Percentiles rank a stretch among this genome's conserved stretches.
phyloP scores from a whole-genome alignment of 2,797 vertebrate species.

The Lagorchestes hirsutus region DNA sequence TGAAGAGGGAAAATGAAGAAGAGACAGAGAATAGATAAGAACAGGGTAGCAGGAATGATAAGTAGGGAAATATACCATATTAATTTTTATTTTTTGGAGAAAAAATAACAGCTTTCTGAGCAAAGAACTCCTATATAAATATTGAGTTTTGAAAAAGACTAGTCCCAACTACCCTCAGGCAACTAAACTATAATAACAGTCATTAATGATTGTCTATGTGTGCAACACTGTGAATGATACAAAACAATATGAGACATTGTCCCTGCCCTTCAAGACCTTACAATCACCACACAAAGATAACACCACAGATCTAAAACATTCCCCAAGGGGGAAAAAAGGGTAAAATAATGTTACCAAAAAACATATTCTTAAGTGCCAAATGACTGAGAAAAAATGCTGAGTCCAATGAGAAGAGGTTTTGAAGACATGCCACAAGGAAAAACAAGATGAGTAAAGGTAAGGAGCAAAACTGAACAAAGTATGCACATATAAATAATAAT shows the following conservation, averaged over 20 bases:
- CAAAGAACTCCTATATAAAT: neutral
- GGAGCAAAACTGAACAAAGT: neutral
- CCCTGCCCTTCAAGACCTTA: neutral
- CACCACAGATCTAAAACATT: neutral
- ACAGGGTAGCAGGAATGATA: neutral
- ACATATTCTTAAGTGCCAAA: neutral
- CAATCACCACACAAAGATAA: neutral
- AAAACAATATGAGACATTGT: neutral
- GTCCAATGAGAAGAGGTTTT: neutral
- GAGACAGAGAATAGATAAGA: neutral
- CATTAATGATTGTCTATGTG: neutral
- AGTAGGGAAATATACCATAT: neutral
- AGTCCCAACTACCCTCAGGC: neutral
- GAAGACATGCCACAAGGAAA: neutral
- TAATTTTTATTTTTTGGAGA: conserved; percentile 37
- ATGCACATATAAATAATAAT: neutral
- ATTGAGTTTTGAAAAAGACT: neutral
- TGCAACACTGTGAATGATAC: neutral
- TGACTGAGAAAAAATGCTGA: neutral
- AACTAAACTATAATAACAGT: neutral
- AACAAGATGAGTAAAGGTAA: neutral
- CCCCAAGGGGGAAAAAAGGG: neutral
- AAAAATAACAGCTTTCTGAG: neutral
- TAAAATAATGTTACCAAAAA: neutral
- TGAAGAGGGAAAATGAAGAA: neutral